Percentiles rank a stretch among this genome's conserved stretches.
Conservation (phyloP, 2,888 invertebrate species). For the Ochropacha duplaris region DNA sequence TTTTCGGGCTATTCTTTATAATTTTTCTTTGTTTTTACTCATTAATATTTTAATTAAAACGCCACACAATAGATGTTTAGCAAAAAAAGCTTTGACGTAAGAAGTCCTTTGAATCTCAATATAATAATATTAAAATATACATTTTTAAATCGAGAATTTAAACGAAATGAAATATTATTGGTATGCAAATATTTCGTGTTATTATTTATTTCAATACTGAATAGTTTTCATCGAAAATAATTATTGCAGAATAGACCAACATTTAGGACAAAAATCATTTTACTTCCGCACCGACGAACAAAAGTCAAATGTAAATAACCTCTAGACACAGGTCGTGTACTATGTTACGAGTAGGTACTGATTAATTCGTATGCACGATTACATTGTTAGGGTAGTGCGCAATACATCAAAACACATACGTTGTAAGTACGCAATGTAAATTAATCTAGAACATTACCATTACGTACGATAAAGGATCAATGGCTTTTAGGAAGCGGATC, state of each 20-base stretch:
- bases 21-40: conserved; percentile 30
- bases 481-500: conserved; percentile 72
- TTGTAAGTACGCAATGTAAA: conserved; percentile 48
- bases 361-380: conserved; percentile 39
- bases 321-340: conserved; percentile 58
- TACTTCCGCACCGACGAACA: conserved; percentile 73
- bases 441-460: conserved; percentile 24
- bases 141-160: neutral
- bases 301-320: conserved; percentile 83
- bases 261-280: conserved; percentile 66
- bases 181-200: neutral
- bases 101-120: neutral
- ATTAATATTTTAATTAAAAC: conserved; percentile 23
- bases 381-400: conserved; percentile 42
- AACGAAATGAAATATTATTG: neutral
- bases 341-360: conserved; percentile 49
- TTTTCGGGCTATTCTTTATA: conserved; percentile 50
- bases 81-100: neutral
- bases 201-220: neutral
- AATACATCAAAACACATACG: conserved; percentile 22
- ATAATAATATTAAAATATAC: neutral
- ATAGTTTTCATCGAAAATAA: neutral
- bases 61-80: conserved; percentile 9
- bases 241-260: conserved; percentile 29
- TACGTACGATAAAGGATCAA: conserved; percentile 1